A percentile compares a stretch with the other conserved stretches of the same genome.
phyloP scores from a whole-genome alignment of 2,797 vertebrate species.

The Gouania willdenowi region DNA sequence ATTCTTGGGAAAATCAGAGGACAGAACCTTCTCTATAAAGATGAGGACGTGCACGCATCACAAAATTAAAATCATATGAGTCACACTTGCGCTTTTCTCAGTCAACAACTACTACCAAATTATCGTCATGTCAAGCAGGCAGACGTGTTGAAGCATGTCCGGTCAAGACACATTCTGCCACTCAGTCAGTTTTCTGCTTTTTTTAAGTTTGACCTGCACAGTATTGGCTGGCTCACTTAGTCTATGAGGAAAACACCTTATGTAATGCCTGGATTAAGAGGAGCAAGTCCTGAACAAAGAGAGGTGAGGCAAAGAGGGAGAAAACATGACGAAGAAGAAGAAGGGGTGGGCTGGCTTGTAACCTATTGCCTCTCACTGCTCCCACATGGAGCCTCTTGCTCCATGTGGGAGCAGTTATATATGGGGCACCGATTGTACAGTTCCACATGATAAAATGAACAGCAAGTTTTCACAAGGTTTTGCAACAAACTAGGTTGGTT shows the following conservation, averaged over 20 bases:
- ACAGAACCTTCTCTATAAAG: slow-evolving; percentile 38
- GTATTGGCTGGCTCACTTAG: slow-evolving; percentile 10
- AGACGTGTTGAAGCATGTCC: slow-evolving; percentile 2
- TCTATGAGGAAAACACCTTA: slow-evolving; percentile 66
- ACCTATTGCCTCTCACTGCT: too few species aligned
- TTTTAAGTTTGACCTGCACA: slow-evolving; percentile 46
- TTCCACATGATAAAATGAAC: too few species aligned
- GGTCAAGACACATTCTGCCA: slow-evolving; percentile 2
- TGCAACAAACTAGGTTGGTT: too few species aligned
- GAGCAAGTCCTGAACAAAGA: slow-evolving; percentile 51
- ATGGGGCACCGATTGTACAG: not conserved
- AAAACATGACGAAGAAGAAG: too few species aligned
- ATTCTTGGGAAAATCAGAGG: slow-evolving; percentile 68
- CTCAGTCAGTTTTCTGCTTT: slow-evolving; percentile 9
- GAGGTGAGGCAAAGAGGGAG: slow-evolving; percentile 9
- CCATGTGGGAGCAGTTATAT: not conserved
- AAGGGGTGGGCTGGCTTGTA: slow-evolving; percentile 25
- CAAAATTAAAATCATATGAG: slow-evolving; percentile 36
- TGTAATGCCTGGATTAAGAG: slow-evolving; percentile 44
- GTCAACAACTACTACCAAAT: not conserved
- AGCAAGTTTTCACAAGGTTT: too few species aligned
- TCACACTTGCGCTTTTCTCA: not conserved
- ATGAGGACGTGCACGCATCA: not conserved
- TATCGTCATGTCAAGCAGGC: too few species aligned
- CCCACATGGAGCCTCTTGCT: too few species aligned